A percentile compares a stretch with the other conserved stretches of the same genome.
Conservation (phyloP, 2,113 vertebrate species). For the Syngnathus floridae region DNA sequence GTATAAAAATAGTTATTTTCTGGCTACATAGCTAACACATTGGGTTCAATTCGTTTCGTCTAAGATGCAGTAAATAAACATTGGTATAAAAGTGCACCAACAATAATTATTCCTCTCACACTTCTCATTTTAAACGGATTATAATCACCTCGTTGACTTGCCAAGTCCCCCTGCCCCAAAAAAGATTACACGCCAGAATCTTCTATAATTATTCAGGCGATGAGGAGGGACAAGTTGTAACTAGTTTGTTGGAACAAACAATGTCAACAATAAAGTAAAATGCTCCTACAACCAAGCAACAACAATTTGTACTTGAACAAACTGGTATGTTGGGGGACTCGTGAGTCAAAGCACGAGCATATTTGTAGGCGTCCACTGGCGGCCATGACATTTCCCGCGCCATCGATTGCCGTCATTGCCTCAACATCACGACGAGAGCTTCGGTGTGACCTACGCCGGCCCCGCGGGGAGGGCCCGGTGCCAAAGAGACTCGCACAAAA, state of each 20-base stretch:
- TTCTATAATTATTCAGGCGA: neutral
- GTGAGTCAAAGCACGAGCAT: neutral
- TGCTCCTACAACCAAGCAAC: too few species aligned
- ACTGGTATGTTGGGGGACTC: neutral
- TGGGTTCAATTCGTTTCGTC: neutral
- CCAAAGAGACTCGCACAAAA: constrained; percentile 43
- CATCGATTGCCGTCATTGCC: constrained; percentile 63
- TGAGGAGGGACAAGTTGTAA: neutral
- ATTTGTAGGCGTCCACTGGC: constrained; percentile 21
- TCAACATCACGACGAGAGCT: constrained; percentile 54
- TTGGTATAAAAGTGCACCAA: neutral
- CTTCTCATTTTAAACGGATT: neutral
- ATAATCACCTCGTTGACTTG: neutral
- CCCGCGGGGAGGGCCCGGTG: constrained; percentile 38
- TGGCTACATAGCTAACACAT: neutral
- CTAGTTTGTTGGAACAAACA: too few species aligned
- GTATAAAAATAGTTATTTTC: too few species aligned
- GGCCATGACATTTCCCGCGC: constrained; percentile 59
- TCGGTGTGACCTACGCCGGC: constrained; percentile 51
- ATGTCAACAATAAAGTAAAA: neutral
- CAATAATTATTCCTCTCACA: neutral
- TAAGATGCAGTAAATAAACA: neutral
- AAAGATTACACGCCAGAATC: neutral
- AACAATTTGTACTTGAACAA: neutral
- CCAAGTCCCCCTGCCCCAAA: neutral